Evolutionary conservation across 2,113 vertebrate species (phyloP).

Genomic region (Psittacara wagleri): DNA sequence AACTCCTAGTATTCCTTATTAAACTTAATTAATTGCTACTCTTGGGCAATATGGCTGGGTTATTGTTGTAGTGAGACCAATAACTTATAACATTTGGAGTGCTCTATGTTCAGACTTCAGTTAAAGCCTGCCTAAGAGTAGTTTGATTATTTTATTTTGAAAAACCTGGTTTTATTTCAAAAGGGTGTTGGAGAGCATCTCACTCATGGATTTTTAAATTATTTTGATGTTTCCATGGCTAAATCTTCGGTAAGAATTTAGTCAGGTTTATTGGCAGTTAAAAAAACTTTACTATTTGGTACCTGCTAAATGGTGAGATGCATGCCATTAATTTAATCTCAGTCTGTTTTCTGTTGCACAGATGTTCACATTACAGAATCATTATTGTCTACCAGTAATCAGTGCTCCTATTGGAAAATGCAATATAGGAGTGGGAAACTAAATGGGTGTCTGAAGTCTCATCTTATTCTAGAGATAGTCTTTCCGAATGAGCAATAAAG

Average conservation of each 20-base stretch:
- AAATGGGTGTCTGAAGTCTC: constrained; percentile 48
- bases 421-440: constrained; percentile 3
- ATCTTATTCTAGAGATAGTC: background rate
- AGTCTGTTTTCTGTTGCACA: constrained; percentile 33
- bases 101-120: background rate
- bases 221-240: background rate
- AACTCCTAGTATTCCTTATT: background rate
- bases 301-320: constrained; percentile 21
- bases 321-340: constrained; percentile 14
- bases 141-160: background rate
- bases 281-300: background rate
- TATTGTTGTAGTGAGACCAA: constrained; percentile 38
- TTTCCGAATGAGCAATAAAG: constrained; percentile 38
- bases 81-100: constrained; percentile 20
- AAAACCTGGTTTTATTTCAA: background rate
- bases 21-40: constrained; percentile 58
- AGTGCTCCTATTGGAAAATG: background rate
- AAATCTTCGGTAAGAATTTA: background rate
- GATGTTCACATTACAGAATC: constrained; percentile 52
- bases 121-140: background rate
- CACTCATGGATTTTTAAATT: background rate
- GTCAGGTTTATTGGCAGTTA: background rate
- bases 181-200: background rate
- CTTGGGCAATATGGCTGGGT: constrained; percentile 3
- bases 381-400: constrained; percentile 24